Conservation (phyloP, 2,888 invertebrate genomes). For the Atherix ibis region DNA sequence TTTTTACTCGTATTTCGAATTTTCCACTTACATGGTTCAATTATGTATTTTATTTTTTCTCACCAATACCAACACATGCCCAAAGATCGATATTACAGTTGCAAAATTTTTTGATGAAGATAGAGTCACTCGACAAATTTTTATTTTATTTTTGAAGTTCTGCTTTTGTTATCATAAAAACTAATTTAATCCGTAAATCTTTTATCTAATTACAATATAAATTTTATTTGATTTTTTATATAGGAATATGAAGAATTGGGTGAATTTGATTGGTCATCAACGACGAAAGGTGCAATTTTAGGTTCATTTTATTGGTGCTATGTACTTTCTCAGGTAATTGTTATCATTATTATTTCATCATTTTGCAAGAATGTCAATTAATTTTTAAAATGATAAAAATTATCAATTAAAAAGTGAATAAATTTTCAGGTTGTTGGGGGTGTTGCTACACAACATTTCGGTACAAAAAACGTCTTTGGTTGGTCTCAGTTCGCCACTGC, state of each 20-base stretch:
- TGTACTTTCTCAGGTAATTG: conserved; percentile 43
- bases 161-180: too few species aligned
- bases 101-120: too few species aligned
- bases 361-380: background rate
- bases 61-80: too few species aligned
- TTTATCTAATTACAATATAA: background rate
- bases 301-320: conserved; percentile 61
- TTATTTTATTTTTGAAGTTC: too few species aligned
- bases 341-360: background rate
- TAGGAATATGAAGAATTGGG: conserved; percentile 6
- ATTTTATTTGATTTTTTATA: background rate
- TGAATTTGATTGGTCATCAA: conserved; percentile 45
- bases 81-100: too few species aligned
- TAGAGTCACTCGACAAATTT: too few species aligned
- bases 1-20: too few species aligned
- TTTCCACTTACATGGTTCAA: too few species aligned
- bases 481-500: conserved; percentile 55
- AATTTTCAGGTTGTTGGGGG: conserved; percentile 42
- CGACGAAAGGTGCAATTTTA: conserved; percentile 46
- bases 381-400: background rate
- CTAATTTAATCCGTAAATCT: too few species aligned
- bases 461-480: conserved; percentile 53
- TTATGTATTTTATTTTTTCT: too few species aligned
- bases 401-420: too few species aligned
- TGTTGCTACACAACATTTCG: conserved; percentile 50